Evolutionary conservation across 2,797 vertebrate genomes (phyloP).

Genomic region (Sebastes kiyomatsui): DNA sequence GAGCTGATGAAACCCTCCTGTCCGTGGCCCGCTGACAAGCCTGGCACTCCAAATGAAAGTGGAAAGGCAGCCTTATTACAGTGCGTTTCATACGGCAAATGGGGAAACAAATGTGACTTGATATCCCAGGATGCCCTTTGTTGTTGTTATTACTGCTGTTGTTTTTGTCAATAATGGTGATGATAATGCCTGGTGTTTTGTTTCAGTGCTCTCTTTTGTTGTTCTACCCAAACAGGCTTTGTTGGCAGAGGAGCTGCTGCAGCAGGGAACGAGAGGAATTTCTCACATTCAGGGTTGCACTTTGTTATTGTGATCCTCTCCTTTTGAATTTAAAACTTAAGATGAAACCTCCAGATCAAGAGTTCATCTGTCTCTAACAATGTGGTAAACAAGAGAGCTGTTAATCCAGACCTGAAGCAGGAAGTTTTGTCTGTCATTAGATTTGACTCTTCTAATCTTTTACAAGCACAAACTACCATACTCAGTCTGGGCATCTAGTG

Average conservation of each 20-base stretch:
- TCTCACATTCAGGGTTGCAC: conserved; percentile 34
- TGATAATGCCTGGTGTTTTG: conserved; percentile 67
- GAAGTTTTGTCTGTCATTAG: conserved; percentile 29
- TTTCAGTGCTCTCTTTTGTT: conserved; percentile 64
- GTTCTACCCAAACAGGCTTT: conserved; percentile 58
- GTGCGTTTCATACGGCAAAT: conserved; percentile 68
- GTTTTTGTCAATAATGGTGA: conserved; percentile 73
- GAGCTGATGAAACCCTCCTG: conserved; percentile 80
- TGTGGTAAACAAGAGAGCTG: conserved; percentile 20
- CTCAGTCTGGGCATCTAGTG: conserved; percentile 44
- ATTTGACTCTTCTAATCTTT: conserved; percentile 29
- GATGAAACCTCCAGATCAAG: conserved; percentile 53
- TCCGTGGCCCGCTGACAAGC: conserved; percentile 70
- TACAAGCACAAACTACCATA: conserved; percentile 6
- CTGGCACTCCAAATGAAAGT: conserved; percentile 72
- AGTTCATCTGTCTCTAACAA: conserved; percentile 46
- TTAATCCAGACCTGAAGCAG: conserved; percentile 29
- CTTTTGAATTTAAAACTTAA: conserved; percentile 51
- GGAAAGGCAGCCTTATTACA: conserved; percentile 75
- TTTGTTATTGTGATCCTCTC: conserved; percentile 55
- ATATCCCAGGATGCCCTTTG: conserved; percentile 75
- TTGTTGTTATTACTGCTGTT: conserved; percentile 71
- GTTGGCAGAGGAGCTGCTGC: conserved; percentile 54
- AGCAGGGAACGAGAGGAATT: conserved; percentile 48
- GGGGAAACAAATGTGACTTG: conserved; percentile 77